Evolutionary conservation across 2,888 invertebrate species (phyloP).

Genomic region (Caenorhabditis sp.): DNA sequence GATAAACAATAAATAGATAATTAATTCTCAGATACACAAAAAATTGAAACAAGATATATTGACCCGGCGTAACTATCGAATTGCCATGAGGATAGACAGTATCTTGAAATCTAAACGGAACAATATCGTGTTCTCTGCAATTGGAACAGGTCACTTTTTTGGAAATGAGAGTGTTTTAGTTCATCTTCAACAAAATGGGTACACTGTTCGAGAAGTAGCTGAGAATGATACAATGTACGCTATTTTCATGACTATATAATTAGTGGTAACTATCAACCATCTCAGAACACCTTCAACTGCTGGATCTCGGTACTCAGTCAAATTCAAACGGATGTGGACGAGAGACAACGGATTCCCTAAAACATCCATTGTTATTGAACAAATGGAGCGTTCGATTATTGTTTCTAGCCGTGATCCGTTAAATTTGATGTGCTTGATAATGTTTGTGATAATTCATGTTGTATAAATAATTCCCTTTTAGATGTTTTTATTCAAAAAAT

Average conservation of each 20-base stretch:
- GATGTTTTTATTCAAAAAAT: no score
- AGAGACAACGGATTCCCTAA: slow-evolving; percentile 11
- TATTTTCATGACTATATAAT: not conserved
- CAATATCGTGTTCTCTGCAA: slow-evolving; percentile 82
- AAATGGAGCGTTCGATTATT: no score
- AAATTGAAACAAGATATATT: slow-evolving; percentile 82
- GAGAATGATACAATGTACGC: slow-evolving; percentile 59
- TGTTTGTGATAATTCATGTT: no score
- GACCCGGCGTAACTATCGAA: slow-evolving; percentile 81
- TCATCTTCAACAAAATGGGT: slow-evolving; percentile 55
- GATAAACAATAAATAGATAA: no score
- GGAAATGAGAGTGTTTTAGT: slow-evolving; percentile 62
- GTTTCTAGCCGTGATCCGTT: no score
- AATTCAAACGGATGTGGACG: slow-evolving; percentile 34
- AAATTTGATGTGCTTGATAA: no score
- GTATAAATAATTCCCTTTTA: no score
- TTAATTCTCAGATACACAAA: slow-evolving; percentile 79
- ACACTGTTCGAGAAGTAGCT: slow-evolving; percentile 41
- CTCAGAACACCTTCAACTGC: slow-evolving; percentile 2
- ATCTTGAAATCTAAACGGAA: slow-evolving; percentile 80
- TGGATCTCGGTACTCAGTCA: slow-evolving; percentile 12
- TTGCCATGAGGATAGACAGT: slow-evolving; percentile 81
- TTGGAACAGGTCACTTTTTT: slow-evolving; percentile 81
- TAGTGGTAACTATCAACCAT: no score
- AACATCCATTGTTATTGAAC: not conserved